phyloP scores from a whole-genome alignment of 2,888 invertebrate species.

The Schrankia costaestrigalis region DNA sequence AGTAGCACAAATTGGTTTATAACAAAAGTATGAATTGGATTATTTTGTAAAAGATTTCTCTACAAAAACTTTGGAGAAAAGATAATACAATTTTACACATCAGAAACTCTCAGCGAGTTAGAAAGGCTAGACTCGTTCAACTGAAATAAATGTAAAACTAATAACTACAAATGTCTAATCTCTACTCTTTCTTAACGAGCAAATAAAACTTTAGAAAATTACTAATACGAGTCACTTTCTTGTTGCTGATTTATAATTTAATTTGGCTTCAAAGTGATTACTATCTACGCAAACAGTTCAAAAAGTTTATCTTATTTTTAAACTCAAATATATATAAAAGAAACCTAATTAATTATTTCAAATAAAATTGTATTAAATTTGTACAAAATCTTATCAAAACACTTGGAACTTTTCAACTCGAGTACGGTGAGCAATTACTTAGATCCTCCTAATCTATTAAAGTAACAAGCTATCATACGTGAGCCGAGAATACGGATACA shows the following conservation, averaged over 20 bases:
- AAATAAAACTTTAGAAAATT: slow-evolving; percentile 34
- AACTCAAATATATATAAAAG: no score
- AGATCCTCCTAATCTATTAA: no score
- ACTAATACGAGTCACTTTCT: slow-evolving; percentile 37
- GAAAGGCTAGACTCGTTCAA: slow-evolving; percentile 28
- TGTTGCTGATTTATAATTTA: slow-evolving; percentile 33
- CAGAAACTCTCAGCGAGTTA: slow-evolving; percentile 27
- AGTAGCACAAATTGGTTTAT: background rate
- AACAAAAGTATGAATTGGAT: no score
- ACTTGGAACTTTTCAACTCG: no score
- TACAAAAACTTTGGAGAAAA: slow-evolving; percentile 26
- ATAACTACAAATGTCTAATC: slow-evolving; percentile 30
- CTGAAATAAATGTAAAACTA: slow-evolving; percentile 30
- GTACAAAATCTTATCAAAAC: no score
- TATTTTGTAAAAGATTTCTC: background rate
- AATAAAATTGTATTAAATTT: no score
- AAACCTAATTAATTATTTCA: no score
- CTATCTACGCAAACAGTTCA: no score
- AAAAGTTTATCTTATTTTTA: no score
- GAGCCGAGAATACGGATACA: slow-evolving; percentile 15
- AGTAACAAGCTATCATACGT: background rate
- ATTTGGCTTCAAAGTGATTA: background rate
- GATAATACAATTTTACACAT: slow-evolving; percentile 39
- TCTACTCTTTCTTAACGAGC: slow-evolving; percentile 24
- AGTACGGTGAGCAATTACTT: background rate